Evolutionary conservation across 2,113 vertebrate genomes (phyloP).

Genomic region (Carlito syrichta): DNA sequence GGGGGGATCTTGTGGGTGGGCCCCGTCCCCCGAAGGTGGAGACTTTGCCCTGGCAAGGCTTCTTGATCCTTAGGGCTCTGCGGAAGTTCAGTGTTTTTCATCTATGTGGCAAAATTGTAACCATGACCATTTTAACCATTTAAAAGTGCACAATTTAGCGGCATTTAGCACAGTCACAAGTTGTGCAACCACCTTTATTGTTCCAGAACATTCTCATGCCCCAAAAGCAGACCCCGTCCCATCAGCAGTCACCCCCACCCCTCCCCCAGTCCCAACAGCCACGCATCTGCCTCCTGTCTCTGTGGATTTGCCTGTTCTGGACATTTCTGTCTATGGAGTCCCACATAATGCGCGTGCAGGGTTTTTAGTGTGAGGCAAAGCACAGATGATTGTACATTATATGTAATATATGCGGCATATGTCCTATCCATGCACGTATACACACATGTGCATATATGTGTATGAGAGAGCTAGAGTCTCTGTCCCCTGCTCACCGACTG

Average conservation of each 20-base stretch:
- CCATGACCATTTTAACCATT: not conserved
- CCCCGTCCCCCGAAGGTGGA: not conserved
- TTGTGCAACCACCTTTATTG: not conserved
- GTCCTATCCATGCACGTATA: no score
- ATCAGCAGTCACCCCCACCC: not conserved
- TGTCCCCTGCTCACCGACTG: not conserved
- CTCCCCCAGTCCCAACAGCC: not conserved
- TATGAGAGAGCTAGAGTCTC: not conserved
- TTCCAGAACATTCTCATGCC: not conserved
- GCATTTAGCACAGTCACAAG: not conserved
- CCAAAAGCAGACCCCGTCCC: not conserved
- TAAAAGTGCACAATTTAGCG: not conserved
- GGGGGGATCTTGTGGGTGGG: no score
- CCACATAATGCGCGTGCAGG: not conserved
- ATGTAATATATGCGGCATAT: not conserved
- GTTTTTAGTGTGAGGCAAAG: not conserved
- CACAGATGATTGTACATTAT: not conserved
- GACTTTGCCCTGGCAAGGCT: not conserved
- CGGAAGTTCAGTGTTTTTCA: not conserved
- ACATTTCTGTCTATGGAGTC: not conserved
- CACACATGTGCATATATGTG: not conserved
- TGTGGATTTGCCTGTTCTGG: not conserved
- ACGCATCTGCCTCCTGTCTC: not conserved
- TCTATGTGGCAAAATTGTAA: not conserved
- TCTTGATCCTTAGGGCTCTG: not conserved